Evolutionary conservation across 2,113 vertebrate genomes (phyloP), one percentile per base, ranked within the genome.

Genomic region (Peromyscus californicus): DNA sequence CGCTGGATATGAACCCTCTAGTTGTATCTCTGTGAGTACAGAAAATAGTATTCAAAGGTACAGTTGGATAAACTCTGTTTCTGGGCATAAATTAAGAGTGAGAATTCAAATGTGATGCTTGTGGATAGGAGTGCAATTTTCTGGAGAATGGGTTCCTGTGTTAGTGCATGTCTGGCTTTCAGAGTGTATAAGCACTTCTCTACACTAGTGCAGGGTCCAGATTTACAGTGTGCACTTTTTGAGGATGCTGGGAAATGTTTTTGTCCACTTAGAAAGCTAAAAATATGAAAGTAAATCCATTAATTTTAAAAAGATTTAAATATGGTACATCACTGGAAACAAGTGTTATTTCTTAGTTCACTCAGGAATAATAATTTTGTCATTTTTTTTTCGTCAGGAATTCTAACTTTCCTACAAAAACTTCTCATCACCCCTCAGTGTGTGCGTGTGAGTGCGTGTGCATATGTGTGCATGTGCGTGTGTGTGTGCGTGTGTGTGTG

Each of bases 31-130:
- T 54, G 2, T 90, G 24, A 45, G 4, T 42, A 5, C 1, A 89
- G 33, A 82, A 57, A 84, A 63, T 74, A 74, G 39, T 51, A 79
- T 63, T 83, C 26, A 16, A 61, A 92, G 72, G 67, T 63, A 6
- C 26, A n/a, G 0, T 42, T 19, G 1, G 9, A 1, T 51, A 74
- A 19, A 74, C 16, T 3, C 11, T 12, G 24, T 1, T 29, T 96
- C 45, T 89, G 48, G 4, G 4, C 67, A 69, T 31, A 87, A 65
- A 79, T 54, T 48, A 54, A 19, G 4, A 91, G 7, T 88, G 6
- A 87, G 67, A 91, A 91, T 93, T 95, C 59, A 87, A 91, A 93
- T 10, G 33, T 79, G 13, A 54, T 31, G 31, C 36, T 92, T 61
- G 24, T 88, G 21, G 26, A 61, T 45, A 45, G 39, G 69, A 94